These are phyloP conservation scores for Empis livida DNA, from an alignment of 2,888 invertebrate genomes.

Conservation along the genomic window DNA sequence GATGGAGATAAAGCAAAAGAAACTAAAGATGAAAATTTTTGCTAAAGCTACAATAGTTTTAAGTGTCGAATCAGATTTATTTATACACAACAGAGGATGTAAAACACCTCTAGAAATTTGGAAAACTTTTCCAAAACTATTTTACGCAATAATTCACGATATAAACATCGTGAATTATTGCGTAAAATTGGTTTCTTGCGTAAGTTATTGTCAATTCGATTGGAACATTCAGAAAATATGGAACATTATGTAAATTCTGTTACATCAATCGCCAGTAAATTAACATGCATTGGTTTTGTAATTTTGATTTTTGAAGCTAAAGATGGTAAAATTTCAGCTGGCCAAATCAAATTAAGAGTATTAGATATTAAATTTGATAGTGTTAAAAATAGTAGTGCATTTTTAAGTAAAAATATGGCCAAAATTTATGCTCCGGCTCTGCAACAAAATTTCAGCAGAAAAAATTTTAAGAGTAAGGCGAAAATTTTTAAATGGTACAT, in stretches of 20 bases:
- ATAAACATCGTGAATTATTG: constrained; percentile 8
- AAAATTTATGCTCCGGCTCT: too few species aligned
- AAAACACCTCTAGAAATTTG: not conserved
- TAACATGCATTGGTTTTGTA: not conserved
- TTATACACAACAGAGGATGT: not conserved
- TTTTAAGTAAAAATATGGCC: constrained; percentile 1
- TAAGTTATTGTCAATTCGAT: constrained; percentile 6
- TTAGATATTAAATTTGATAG: constrained; percentile 2
- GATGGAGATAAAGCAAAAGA: not conserved
- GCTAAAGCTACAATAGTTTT: not conserved
- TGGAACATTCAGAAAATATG: constrained; percentile 7
- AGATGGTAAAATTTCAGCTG: constrained; percentile 1
- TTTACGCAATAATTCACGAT: too few species aligned
- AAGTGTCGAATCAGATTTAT: not conserved
- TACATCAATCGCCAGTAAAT: constrained; percentile 6
- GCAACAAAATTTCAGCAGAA: too few species aligned
- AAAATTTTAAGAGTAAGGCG: too few species aligned
- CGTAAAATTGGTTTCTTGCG: constrained; percentile 5
- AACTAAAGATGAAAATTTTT: not conserved
- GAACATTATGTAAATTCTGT: constrained; percentile 5
- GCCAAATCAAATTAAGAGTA: constrained; percentile 5
- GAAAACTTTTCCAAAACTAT: not conserved
- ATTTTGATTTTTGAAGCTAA: constrained; percentile 7
- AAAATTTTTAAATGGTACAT: constrained; percentile 5
- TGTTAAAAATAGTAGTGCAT: constrained; percentile 1